Evolutionary conservation across 2,888 invertebrate species (phyloP).

Genomic region (Nasonovia ribisnigri): DNA sequence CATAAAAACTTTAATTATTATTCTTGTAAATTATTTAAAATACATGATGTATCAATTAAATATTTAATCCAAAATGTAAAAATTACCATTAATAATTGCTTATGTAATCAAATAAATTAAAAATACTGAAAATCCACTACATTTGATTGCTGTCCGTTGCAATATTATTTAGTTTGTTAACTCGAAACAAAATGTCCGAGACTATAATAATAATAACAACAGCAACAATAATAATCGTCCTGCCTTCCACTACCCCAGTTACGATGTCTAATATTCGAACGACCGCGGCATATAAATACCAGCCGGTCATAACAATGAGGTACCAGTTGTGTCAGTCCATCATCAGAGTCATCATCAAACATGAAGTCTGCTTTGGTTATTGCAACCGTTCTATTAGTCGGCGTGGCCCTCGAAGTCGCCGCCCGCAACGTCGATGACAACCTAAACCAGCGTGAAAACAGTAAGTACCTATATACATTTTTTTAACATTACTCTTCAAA

Average conservation of each 20-base stretch:
- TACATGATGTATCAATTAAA: background rate
- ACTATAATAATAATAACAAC: background rate
- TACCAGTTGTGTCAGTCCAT: background rate
- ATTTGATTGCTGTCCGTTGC: background rate
- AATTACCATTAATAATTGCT: background rate
- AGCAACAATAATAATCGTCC: background rate
- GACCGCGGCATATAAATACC: conserved; percentile 3
- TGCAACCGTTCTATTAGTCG: background rate
- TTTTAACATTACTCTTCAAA: background rate
- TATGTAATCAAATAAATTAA: background rate
- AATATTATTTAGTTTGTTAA: background rate
- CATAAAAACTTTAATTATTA: background rate
- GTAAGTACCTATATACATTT: conserved; percentile 6
- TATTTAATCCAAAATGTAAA: background rate
- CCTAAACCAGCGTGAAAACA: background rate
- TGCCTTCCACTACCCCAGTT: background rate
- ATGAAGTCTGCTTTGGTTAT: conserved; percentile 18
- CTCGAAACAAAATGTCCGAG: background rate
- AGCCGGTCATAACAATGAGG: background rate
- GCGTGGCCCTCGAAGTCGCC: background rate
- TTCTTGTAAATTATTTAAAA: background rate
- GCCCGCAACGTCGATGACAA: background rate
- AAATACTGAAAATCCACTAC: background rate
- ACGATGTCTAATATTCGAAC: no score
- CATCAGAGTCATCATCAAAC: background rate